Conservation (phyloP, 1,140 invertebrate species). For the Agraylea sexmaculata region DNA sequence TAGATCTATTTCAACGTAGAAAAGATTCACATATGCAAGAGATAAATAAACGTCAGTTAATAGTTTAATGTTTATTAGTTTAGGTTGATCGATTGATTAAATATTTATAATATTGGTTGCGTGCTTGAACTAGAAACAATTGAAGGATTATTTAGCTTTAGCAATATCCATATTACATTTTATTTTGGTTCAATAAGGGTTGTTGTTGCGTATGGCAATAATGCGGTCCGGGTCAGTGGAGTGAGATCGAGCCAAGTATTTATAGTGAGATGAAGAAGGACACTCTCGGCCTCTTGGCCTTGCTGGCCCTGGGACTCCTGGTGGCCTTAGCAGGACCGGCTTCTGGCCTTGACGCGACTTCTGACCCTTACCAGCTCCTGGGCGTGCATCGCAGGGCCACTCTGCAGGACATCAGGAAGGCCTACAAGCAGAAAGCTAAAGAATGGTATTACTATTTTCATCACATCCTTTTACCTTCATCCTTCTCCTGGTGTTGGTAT, state of each 20-base stretch:
- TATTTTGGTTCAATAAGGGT: too few relatives aligned
- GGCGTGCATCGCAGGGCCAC: constrained; percentile 63
- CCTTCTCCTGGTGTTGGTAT: neutral
- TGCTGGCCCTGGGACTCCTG: neutral
- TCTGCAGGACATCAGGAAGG: constrained; percentile 70
- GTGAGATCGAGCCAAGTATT: neutral
- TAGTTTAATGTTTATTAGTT: neutral
- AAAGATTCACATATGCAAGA: neutral
- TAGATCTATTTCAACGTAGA: too few relatives aligned
- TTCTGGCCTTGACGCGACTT: neutral
- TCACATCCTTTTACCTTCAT: neutral
- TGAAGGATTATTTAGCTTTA: too few relatives aligned
- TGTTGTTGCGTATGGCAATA: neutral
- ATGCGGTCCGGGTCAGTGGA: neutral
- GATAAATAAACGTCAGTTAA: neutral
- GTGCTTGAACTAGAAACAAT: too few relatives aligned
- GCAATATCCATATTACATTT: too few relatives aligned
- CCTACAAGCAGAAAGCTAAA: constrained; percentile 80
- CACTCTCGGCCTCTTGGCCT: neutral
- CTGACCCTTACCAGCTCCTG: constrained; percentile 75
- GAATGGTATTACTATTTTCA: constrained; percentile 53
- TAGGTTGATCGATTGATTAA: neutral
- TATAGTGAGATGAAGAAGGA: neutral
- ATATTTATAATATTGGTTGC: too few relatives aligned
- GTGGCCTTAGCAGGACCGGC: neutral